Conservation (phyloP, 2,113 vertebrate genomes). For the Marmota flaviventris region DNA sequence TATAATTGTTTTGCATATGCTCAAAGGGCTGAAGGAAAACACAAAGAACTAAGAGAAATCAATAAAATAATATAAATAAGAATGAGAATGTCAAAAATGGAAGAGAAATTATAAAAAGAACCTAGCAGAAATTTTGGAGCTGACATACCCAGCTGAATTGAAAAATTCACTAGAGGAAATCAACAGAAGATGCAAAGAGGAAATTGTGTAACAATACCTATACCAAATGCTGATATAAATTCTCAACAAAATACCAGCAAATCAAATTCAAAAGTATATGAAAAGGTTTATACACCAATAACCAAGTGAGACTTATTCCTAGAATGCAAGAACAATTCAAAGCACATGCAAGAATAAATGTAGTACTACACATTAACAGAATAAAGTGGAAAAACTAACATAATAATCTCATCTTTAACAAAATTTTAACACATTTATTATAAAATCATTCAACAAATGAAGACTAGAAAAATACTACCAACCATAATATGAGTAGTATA, state of each 20-base stretch:
- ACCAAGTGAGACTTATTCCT: not conserved
- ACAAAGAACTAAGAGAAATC: not conserved
- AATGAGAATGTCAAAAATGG: not conserved
- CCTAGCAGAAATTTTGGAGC: not conserved
- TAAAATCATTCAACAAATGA: not conserved
- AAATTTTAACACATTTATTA: not conserved
- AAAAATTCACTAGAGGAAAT: not conserved
- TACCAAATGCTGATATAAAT: not conserved
- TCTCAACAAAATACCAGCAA: not conserved
- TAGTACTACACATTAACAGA: not conserved
- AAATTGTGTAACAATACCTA: not conserved
- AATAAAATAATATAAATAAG: not conserved
- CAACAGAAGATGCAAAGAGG: not conserved
- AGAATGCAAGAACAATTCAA: no score
- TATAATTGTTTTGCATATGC: not conserved
- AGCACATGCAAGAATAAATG: not conserved
- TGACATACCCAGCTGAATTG: not conserved
- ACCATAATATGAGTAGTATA: not conserved
- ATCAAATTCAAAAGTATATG: not conserved
- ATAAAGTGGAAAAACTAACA: not conserved
- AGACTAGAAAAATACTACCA: not conserved
- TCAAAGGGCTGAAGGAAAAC: not conserved
- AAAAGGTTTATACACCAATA: not conserved
- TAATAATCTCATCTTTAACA: not conserved
- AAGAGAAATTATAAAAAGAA: not conserved